A percentile compares a stretch with the other conserved stretches of the same genome.
Evolutionary conservation across 2,797 vertebrate genomes (phyloP).

Genomic region (Liparis tanakae): DNA sequence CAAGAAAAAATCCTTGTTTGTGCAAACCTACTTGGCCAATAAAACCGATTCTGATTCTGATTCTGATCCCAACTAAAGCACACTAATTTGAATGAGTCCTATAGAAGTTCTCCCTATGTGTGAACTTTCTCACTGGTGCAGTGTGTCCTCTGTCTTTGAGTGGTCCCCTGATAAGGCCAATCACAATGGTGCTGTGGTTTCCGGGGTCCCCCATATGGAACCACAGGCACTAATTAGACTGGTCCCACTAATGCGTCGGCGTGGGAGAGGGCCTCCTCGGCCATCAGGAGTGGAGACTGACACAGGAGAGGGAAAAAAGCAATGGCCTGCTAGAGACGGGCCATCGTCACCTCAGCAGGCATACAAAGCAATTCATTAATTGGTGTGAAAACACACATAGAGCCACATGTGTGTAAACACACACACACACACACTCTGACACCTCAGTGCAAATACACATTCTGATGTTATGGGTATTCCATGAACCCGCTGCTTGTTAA

Average conservation of each 20-base stretch:
- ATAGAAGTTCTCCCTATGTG: constrained; percentile 44
- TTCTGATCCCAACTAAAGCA: constrained; percentile 52
- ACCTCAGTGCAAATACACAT: constrained; percentile 60
- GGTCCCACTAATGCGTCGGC: constrained; percentile 72
- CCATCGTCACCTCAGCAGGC: constrained; percentile 77
- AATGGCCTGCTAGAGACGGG: constrained; percentile 68
- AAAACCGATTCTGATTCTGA: too few relatives aligned
- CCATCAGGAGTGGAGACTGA: constrained; percentile 53
- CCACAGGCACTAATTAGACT: constrained; percentile 74
- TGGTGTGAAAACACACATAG: constrained; percentile 79
- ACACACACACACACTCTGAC: constrained; percentile 58
- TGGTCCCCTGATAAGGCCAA: constrained; percentile 64
- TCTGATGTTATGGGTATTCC: constrained; percentile 67
- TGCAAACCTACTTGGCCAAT: too few relatives aligned
- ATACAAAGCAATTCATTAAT: constrained; percentile 82
- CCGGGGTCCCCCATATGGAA: constrained; percentile 52
- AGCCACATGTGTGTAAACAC: constrained; percentile 43
- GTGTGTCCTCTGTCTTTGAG: constrained; percentile 48
- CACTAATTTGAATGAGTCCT: constrained; percentile 58
- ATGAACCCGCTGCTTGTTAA: constrained; percentile 75
- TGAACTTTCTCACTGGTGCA: constrained; percentile 66
- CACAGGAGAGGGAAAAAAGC: constrained; percentile 40
- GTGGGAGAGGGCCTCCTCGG: constrained; percentile 52
- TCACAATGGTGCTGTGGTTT: constrained; percentile 64
- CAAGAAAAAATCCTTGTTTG: too few relatives aligned